Base-by-base conservation (phyloP, 2,888 invertebrate genomes). In the Dioctria rufipes region DNA sequence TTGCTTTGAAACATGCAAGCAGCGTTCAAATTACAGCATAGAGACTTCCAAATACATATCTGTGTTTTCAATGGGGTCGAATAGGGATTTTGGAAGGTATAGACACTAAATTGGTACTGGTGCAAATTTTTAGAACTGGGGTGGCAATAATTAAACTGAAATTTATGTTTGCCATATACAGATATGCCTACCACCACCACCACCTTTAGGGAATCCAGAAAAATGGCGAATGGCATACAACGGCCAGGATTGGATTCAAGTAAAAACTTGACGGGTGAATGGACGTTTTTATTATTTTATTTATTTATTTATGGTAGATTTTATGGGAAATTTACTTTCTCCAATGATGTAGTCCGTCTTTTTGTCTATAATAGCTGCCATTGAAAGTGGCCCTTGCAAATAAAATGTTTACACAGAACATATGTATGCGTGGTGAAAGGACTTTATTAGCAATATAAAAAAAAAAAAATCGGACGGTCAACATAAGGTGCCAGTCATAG, bases 111-210 rank as follows among this genome's bases (percentile, higher is more conserved):
- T 67, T 46, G 67, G 5, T 43, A 25, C 67, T 25, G 67, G 43
- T 46, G 67, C 40, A 67, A 54, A 71, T 54, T 71, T 71, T 71
- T 40, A 54, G 51, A 25, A 25, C 25, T 25, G 54, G n/a, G 54
- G 9, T 3, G 42, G 71, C 71, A 71, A 54, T 71, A 71, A 71
- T 71, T 71, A 71, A 71, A 71, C 54, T 40, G 58, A 13, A 54
- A 71, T 71, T 71, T 71, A 71, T 54, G 54, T 54, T 37, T n/a
- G 71, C 54, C 71, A 51, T 54, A 37, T 39, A 71, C 25, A n/a
- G 25, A 25, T 25, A 25, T 25, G 25, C 25, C 25, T 25, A 25
- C 25, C 25, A 25, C 25, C 25, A 25, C 25, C 25, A 25, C 25
- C 42, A 71, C 71, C 51, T 54, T 25, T 39, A 40, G 39, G 54